Conservation (phyloP, 2,797 vertebrate genomes). For the Lagodon rhomboides region DNA sequence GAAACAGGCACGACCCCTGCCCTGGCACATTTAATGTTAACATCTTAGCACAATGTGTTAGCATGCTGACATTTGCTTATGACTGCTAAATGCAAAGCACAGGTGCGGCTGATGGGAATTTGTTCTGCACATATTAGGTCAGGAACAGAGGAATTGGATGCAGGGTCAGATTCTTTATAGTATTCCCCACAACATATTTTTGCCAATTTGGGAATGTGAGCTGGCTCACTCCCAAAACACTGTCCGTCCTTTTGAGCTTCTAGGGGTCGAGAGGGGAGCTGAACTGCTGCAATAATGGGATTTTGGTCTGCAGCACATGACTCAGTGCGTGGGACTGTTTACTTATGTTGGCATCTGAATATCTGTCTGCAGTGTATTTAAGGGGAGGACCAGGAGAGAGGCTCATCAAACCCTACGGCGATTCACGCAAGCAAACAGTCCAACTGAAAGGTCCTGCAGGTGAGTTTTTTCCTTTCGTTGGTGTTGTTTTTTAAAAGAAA, state of each 20-base stretch:
- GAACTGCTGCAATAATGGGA: background rate
- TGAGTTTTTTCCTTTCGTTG: background rate
- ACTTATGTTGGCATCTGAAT: background rate
- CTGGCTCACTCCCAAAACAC: background rate
- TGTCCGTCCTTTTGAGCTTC: background rate
- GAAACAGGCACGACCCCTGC: no score
- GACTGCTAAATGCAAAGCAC: background rate
- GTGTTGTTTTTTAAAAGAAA: background rate
- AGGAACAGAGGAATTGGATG: background rate
- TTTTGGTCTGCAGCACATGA: background rate
- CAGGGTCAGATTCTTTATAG: background rate
- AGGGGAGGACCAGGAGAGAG: background rate
- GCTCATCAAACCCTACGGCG: background rate
- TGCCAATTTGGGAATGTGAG: background rate
- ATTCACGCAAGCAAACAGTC: background rate
- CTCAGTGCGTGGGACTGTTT: background rate
- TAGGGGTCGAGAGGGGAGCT: background rate
- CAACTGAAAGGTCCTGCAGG: background rate
- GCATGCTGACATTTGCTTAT: background rate
- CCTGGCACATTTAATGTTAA: background rate
- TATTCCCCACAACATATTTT: background rate
- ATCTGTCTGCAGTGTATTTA: conserved; percentile 3
- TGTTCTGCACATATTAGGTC: background rate
- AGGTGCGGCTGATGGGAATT: background rate
- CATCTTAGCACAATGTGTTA: background rate